A percentile compares a stretch with the other conserved stretches of the same genome.
Conservation (phyloP, 2,888 invertebrate genomes). For the Terebella lapidaria region DNA sequence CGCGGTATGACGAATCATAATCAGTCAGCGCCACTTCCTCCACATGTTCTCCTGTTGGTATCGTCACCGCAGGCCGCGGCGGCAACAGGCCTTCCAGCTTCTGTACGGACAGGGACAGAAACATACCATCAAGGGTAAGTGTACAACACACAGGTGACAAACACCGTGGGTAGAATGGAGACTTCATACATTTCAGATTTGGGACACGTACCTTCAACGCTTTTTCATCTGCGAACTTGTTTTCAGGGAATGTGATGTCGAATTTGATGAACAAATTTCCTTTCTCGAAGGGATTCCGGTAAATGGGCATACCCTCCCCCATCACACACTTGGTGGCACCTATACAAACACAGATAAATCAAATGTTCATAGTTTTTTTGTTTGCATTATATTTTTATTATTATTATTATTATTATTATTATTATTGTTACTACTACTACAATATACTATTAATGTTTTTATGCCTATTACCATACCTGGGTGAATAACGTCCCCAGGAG, state of each 20-base stretch:
- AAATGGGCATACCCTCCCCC: constrained; percentile 86
- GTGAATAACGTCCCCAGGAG: constrained; percentile 76
- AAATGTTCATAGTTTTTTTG: background rate
- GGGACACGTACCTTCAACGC: constrained; percentile 55
- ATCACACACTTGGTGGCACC: constrained; percentile 66
- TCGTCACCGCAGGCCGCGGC: constrained; percentile 64
- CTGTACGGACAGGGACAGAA: constrained; percentile 54
- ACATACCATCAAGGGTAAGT: background rate
- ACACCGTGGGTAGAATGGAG: background rate
- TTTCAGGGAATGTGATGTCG: constrained; percentile 73
- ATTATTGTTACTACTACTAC: no score
- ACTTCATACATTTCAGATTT: background rate
- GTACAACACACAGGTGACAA: background rate
- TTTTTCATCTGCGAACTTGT: constrained; percentile 67
- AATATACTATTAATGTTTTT: no score
- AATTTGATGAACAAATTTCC: constrained; percentile 85
- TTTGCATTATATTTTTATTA: background rate
- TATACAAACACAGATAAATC: constrained; percentile 21
- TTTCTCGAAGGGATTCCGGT: constrained; percentile 76
- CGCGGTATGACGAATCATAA: constrained; percentile 61
- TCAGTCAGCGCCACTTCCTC: constrained; percentile 81
- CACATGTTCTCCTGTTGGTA: constrained; percentile 73
- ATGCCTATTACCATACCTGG: no score
- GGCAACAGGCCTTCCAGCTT: constrained; percentile 72
- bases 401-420: no score